Conservation (phyloP, 2,888 invertebrate species). For the Axea sp. region DNA sequence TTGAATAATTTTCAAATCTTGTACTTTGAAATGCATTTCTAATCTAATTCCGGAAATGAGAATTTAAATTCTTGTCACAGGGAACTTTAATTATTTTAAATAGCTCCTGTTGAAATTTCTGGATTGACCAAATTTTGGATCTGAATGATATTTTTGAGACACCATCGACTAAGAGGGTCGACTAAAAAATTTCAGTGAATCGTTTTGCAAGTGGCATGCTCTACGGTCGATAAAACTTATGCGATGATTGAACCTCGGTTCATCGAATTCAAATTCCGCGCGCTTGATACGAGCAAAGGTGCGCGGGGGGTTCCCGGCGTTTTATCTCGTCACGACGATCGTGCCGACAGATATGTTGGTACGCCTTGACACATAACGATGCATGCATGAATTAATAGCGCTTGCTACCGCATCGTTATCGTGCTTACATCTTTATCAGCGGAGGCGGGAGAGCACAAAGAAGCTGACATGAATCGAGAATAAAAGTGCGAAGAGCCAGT, state of each 20-base stretch:
- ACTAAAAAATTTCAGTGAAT: no score
- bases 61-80: conserved; percentile 13
- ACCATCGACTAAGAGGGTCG: no score
- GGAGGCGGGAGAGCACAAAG: conserved; percentile 31
- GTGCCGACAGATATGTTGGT: conserved; percentile 74
- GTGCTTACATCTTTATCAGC: conserved; percentile 74
- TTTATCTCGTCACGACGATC: conserved; percentile 77
- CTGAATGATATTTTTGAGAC: no score
- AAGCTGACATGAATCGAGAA: conserved; percentile 40
- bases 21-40: conserved; percentile 21
- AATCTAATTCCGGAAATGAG: conserved; percentile 26
- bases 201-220: no score
- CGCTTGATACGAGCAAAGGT: conserved; percentile 36
- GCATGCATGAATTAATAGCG: conserved; percentile 78
- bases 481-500: conserved; percentile 38
- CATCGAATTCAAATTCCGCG: conserved; percentile 57
- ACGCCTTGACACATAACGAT: conserved; percentile 76
- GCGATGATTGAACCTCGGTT: conserved; percentile 28
- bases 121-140: no score
- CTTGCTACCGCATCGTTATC: conserved; percentile 68
- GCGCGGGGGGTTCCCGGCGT: conserved; percentile 42
- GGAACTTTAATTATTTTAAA: conserved; percentile 13
- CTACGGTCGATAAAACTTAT: no score
- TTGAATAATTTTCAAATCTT: conserved; percentile 47
- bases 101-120: no score